Base-by-base conservation (phyloP, 2,797 vertebrate species). In the Sebastes ruberrimus region DNA sequence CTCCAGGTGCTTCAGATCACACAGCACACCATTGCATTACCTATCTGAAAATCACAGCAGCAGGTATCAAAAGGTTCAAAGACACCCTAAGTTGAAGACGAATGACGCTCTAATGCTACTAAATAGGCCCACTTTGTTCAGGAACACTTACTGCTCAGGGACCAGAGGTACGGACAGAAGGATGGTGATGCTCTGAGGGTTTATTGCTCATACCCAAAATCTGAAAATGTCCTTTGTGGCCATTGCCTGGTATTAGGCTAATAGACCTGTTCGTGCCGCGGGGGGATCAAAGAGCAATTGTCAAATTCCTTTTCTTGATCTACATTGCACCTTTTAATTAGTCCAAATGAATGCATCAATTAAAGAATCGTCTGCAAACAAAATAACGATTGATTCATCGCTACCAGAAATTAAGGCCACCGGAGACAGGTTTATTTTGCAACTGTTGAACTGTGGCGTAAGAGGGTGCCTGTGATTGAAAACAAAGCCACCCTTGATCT, bases 81-180 rank as follows among this genome's bases (percentile, higher is more conserved):
- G 66, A 79, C 76, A 78, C 77, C 76, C 86, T 57, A 74, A 64
- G 68, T 32, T 72, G 55, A 77, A 52, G 81, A 65, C 14, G 61
- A 77, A 76, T 76, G 73, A 68, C 69, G 66, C 60, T 68, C 55
- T 81, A 70, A 83, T 70, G 84, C 84, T 56, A 10, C 73, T 38
- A 84, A 86, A 86, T 80, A 72, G 80, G 74, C 52, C 85, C 81
- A 83, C 75, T 84, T 87, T 82, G 77, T 74, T 73, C 71, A 73
- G 80, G 81, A 84, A 89, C 80, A 74, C 85, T 79, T 78, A 77
- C 84, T 85, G 78, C 81, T 64, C 66, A 7, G 71, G 69, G 82
- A 79, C 35, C 59, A 7, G 33, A 2, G 27, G 72, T 46, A 55
- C 11, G 20, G 67, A 55, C 83, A 49, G 49, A 55, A 10, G 38